A percentile compares a stretch with the other conserved stretches of the same genome.
phyloP scores from a whole-genome alignment of 2,113 vertebrate species.

The Sylvia atricapilla region DNA sequence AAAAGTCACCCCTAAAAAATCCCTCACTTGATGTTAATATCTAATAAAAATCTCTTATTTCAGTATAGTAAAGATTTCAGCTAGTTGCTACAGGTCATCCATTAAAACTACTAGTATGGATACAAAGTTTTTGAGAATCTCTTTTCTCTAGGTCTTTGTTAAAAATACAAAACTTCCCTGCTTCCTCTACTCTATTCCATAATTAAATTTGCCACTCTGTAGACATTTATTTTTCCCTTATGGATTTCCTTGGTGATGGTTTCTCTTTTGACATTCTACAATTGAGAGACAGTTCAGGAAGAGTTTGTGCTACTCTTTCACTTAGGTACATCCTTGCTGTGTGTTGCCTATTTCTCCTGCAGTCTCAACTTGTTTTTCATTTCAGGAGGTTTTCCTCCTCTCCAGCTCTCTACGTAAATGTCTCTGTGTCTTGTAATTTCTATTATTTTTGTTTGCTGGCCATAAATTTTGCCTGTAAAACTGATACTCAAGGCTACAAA shows the following conservation, averaged over 20 bases:
- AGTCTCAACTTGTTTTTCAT: background rate
- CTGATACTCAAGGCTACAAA: background rate
- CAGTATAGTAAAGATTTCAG: background rate
- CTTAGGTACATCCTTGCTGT: background rate
- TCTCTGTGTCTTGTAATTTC: background rate
- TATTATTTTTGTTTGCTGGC: background rate
- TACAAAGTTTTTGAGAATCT: background rate
- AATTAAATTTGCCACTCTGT: background rate
- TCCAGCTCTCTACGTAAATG: background rate
- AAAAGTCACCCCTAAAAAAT: background rate
- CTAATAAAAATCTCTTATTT: background rate
- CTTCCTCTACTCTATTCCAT: background rate
- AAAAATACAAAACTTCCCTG: background rate
- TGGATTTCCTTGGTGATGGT: background rate
- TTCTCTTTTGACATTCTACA: background rate
- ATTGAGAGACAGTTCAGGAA: background rate
- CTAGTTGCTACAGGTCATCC: background rate
- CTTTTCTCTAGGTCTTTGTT: background rate
- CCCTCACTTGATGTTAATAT: background rate
- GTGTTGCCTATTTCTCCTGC: background rate
- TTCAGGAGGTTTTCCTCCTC: background rate
- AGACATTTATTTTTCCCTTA: background rate
- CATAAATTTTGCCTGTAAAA: background rate
- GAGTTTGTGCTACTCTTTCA: background rate
- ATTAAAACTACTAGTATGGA: background rate